These are phyloP conservation scores for Philaenus spumarius DNA, from an alignment of 1,140 invertebrate species.

Conservation along the genomic window DNA sequence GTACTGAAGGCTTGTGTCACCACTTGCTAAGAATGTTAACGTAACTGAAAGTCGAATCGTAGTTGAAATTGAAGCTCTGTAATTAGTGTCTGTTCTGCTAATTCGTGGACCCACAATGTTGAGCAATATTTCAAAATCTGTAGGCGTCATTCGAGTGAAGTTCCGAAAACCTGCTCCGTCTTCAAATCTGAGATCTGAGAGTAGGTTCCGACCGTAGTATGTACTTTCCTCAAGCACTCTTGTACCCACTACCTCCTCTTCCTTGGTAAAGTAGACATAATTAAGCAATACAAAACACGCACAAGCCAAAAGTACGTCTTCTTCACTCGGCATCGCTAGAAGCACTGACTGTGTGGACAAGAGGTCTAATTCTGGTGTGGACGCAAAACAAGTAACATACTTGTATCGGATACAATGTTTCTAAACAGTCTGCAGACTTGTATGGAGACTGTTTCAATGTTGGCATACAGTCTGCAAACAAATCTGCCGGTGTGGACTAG, in stretches of 20 bases:
- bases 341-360: background rate
- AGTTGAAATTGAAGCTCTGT: no score
- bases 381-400: background rate
- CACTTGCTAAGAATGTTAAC: no score
- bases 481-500: no score
- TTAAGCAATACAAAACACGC: background rate
- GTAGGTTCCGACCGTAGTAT: background rate
- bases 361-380: background rate
- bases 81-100: no score
- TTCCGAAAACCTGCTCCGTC: background rate
- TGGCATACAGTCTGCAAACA: no score
- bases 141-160: background rate
- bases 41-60: no score
- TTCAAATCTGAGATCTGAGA: background rate
- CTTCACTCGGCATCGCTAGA: background rate
- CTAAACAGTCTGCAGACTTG: constrained; percentile 30
- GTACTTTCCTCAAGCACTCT: background rate
- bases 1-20: no score
- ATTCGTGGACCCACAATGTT: no score
- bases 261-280: background rate
- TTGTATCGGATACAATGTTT: background rate
- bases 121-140: no score
- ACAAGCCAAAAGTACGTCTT: background rate
- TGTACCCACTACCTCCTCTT: background rate
- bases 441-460: no score